Conservation (phyloP, 2,888 invertebrate species). For the Oasisia sp. region DNA sequence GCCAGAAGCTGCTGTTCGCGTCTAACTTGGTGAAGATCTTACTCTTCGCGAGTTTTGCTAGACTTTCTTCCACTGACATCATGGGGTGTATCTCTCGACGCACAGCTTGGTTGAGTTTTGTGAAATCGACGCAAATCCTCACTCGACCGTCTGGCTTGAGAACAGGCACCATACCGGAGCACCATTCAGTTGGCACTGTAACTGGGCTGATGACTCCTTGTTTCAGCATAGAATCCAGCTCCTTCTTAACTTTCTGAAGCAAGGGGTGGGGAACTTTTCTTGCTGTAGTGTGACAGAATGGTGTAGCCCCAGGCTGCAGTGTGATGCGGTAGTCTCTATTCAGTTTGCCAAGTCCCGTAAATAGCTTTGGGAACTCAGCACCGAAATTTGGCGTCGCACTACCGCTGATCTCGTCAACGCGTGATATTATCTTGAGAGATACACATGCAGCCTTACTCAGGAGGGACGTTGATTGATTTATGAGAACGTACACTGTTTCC, state of each 20-base stretch:
- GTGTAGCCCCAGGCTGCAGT: conserved; percentile 42
- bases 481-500: conserved; percentile 24
- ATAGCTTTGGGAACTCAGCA: not conserved
- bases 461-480: conserved; percentile 17
- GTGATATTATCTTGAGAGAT: not conserved
- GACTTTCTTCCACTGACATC: too few species aligned
- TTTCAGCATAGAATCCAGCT: conserved; percentile 49
- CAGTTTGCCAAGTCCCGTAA: conserved; percentile 7
- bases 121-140: conserved; percentile 36
- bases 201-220: conserved; percentile 51
- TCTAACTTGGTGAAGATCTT: too few species aligned
- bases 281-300: conserved; percentile 48
- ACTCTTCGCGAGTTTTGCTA: too few species aligned
- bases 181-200: too few species aligned
- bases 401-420: too few species aligned
- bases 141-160: conserved; percentile 41
- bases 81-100: conserved; percentile 27
- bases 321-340: not conserved
- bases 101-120: conserved; percentile 29
- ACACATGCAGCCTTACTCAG: not conserved
- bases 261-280: conserved; percentile 54
- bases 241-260: conserved; percentile 46
- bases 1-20: too few species aligned
- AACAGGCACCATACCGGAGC: conserved; percentile 55
- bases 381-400: not conserved